These are phyloP conservation scores for Rhyacichthys aspro DNA, from an alignment of 2,797 vertebrate species.

Conservation along the genomic window DNA sequence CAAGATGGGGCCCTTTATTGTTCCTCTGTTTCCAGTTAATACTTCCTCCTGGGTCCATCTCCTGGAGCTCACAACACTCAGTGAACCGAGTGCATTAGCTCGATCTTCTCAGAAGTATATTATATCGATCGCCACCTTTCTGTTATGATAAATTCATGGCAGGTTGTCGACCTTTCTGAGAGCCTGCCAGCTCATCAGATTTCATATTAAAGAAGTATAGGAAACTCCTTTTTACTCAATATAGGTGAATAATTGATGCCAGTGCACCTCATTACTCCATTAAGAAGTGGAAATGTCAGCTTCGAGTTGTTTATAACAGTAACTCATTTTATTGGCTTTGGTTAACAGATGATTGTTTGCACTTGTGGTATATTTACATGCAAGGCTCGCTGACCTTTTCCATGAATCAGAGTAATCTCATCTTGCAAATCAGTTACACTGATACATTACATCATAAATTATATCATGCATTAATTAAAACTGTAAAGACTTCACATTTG, in stretches of 20 bases:
- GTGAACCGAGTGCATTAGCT: conserved; percentile 66
- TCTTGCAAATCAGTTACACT: neutral
- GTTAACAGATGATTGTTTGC: conserved; percentile 53
- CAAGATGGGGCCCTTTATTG: conserved; percentile 55
- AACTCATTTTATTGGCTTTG: conserved; percentile 35
- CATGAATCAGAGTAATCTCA: neutral
- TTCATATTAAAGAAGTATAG: conserved; percentile 40
- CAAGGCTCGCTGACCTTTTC: conserved; percentile 3
- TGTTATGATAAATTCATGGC: conserved; percentile 71
- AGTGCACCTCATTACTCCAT: conserved; percentile 49
- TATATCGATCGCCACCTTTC: conserved; percentile 67
- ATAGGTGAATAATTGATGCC: conserved; percentile 74
- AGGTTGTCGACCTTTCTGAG: conserved; percentile 25
- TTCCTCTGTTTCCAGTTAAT: conserved; percentile 46
- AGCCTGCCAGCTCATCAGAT: conserved; percentile 50
- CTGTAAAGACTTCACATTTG: neutral
- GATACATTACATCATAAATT: neutral
- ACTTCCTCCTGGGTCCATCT: conserved; percentile 25
- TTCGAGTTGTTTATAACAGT: conserved; percentile 47
- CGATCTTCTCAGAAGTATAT: conserved; percentile 50
- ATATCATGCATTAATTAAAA: conserved; percentile 4
- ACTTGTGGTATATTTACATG: conserved; percentile 15
- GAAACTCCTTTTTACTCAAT: conserved; percentile 61
- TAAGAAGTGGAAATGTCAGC: conserved; percentile 14
- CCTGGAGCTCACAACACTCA: conserved; percentile 44